These are phyloP conservation scores for Vanessa atalanta DNA, from an alignment of 1,140 invertebrate genomes.

Conservation along the genomic window DNA sequence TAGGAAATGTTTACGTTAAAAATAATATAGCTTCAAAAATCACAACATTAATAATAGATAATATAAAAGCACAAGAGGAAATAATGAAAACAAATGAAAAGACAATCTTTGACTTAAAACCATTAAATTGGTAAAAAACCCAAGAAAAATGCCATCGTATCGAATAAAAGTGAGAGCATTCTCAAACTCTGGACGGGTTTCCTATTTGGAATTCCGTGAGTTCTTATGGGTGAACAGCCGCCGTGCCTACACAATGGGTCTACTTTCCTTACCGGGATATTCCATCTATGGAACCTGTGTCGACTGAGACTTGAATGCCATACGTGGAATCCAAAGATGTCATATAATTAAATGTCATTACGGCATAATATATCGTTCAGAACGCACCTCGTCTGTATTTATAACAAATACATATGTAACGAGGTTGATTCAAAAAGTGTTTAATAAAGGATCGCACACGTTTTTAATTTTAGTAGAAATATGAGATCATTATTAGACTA, in stretches of 20 bases:
- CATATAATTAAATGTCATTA: slow-evolving; percentile 30
- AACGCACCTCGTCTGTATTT: background rate
- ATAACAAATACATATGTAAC: background rate
- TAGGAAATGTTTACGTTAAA: no score
- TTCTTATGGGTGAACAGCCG: slow-evolving; percentile 68
- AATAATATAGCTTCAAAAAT: no score
- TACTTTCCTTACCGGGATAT: slow-evolving; percentile 63
- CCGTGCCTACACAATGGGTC: slow-evolving; percentile 62
- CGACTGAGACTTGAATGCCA: slow-evolving; percentile 42
- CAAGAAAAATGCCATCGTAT: slow-evolving; percentile 1
- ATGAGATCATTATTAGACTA: no score
- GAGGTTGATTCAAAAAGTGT: no score
- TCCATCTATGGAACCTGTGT: slow-evolving; percentile 51
- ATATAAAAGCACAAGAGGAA: no score
- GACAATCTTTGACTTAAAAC: no score
- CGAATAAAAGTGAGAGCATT: slow-evolving; percentile 47
- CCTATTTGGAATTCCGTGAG: slow-evolving; percentile 54
- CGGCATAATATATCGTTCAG: slow-evolving; percentile 25
- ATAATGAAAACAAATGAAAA: no score
- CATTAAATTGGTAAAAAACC: background rate
- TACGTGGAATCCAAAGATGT: slow-evolving; percentile 34
- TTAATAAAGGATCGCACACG: no score
- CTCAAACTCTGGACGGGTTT: slow-evolving; percentile 34
- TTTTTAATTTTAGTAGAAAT: no score
- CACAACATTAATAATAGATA: no score